Conservation (phyloP, 1,140 invertebrate species). For the Neodiprion pinetum region DNA sequence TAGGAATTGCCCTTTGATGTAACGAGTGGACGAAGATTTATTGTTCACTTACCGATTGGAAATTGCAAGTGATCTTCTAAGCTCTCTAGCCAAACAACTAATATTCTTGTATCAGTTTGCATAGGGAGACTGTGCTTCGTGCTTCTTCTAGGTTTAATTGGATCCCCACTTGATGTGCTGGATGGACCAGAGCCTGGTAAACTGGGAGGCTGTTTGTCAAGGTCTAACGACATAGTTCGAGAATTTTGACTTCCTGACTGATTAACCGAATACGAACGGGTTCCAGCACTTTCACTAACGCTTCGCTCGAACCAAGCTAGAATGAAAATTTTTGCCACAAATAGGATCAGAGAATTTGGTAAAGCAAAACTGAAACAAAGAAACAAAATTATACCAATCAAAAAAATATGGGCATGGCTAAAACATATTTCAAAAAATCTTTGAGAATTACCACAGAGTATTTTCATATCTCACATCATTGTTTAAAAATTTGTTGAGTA, state of each 20-base stretch:
- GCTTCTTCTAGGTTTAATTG: constrained; percentile 54
- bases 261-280: constrained; percentile 42
- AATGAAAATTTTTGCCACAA: neutral
- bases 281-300: constrained; percentile 58
- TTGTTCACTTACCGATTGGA: constrained; percentile 74
- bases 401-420: too few relatives aligned
- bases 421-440: constrained; percentile 11
- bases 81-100: constrained; percentile 95
- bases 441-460: neutral
- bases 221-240: constrained; percentile 73
- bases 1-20: neutral
- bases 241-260: constrained; percentile 57
- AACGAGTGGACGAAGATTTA: neutral
- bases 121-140: constrained; percentile 64
- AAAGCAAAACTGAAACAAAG: neutral
- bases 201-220: constrained; percentile 67
- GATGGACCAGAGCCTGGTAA: constrained; percentile 55
- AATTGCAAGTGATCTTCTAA: constrained; percentile 90
- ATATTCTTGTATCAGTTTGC: constrained; percentile 82
- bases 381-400: too few relatives aligned
- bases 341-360: neutral
- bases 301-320: constrained; percentile 68
- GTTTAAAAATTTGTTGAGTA: constrained; percentile 4
- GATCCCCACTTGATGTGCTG: constrained; percentile 53
- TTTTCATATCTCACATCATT: neutral